Percentiles rank a stretch among this genome's conserved stretches.
Evolutionary conservation across 2,113 vertebrate genomes (phyloP).

Genomic region (Thomomys bottae): DNA sequence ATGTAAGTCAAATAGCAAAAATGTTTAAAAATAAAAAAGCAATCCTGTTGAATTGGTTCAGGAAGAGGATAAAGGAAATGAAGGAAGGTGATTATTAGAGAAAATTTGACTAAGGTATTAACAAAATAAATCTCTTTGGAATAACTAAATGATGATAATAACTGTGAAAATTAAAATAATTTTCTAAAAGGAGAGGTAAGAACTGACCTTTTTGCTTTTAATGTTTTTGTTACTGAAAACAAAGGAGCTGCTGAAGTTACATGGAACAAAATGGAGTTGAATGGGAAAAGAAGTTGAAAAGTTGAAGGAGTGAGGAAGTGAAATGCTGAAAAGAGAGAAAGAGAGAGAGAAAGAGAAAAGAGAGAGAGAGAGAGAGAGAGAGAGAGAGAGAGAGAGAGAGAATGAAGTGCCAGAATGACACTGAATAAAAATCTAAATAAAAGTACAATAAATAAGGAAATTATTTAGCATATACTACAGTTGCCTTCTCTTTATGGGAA

Average conservation of each 20-base stretch:
- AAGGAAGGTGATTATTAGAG: too few relatives aligned
- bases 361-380: accelerated
- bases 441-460: not conserved
- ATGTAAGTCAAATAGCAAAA: not conserved
- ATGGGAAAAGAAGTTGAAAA: too few relatives aligned
- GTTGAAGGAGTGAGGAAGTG: too few relatives aligned
- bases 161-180: too few relatives aligned
- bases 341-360: not conserved
- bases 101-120: too few relatives aligned
- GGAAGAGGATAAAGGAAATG: too few relatives aligned
- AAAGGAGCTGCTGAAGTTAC: too few relatives aligned
- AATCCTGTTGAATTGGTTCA: too few relatives aligned
- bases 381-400: not conserved
- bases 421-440: not conserved
- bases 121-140: too few relatives aligned
- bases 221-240: not conserved
- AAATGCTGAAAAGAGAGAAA: not conserved
- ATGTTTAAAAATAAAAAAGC: not conserved
- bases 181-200: not conserved
- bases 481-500: not conserved
- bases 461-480: not conserved
- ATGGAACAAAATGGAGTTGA: too few relatives aligned
- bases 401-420: not conserved
- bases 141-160: too few relatives aligned
- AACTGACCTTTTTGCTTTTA: not conserved